Percentiles rank a stretch among this genome's conserved stretches.
phyloP scores from a whole-genome alignment of 2,888 invertebrate genomes.

The Heliconius erato region DNA sequence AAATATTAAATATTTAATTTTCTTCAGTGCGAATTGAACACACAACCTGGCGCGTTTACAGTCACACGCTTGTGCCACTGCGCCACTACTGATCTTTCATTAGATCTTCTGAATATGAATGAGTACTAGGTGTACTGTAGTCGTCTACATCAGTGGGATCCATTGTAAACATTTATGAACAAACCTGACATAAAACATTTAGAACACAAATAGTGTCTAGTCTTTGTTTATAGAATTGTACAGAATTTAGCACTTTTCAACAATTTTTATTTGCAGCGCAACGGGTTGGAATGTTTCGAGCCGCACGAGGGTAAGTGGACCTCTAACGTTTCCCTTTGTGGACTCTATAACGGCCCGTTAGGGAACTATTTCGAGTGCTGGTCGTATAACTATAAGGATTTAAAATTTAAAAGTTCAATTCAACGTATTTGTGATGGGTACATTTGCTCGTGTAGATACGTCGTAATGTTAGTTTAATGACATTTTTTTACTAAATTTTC shows the following conservation, averaged over 20 bases:
- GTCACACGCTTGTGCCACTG: too few species aligned
- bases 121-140: neutral
- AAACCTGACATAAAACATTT: conserved; percentile 17
- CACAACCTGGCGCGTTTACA: too few species aligned
- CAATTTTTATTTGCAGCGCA: neutral
- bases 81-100: neutral
- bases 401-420: neutral
- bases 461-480: too few species aligned
- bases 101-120: neutral
- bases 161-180: conserved; percentile 8
- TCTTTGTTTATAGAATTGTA: conserved; percentile 15
- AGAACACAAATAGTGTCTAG: conserved; percentile 6
- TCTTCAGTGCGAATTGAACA: too few species aligned
- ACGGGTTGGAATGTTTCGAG: neutral
- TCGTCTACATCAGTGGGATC: neutral
- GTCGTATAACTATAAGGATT: neutral
- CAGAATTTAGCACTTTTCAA: conserved; percentile 17
- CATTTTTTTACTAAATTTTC: too few species aligned
- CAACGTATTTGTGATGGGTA: too few species aligned
- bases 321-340: conserved; percentile 9
- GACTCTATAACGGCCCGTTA: neutral
- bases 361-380: neutral
- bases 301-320: neutral
- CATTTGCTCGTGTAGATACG: too few species aligned
- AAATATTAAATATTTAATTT: too few species aligned